Percentiles rank a stretch among this genome's conserved stretches.
Conservation (phyloP, 2,113 vertebrate genomes). For the Archocentrus centrarchus region DNA sequence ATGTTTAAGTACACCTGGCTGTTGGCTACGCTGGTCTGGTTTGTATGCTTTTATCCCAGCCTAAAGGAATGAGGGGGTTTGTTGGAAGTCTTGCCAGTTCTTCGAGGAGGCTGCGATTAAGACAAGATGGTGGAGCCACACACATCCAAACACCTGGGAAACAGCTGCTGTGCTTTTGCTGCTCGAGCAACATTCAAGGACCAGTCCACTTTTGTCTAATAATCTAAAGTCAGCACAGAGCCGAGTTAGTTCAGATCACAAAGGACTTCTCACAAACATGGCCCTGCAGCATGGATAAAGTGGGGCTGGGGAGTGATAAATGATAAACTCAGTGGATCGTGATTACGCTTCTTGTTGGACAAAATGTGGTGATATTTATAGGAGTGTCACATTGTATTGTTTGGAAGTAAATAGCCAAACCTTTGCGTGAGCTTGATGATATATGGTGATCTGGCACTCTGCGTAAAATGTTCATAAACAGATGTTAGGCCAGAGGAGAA, state of each 20-base stretch:
- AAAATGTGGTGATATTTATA: conserved; percentile 42
- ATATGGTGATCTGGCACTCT: conserved; percentile 28
- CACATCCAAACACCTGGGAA: conserved; percentile 77
- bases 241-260: conserved; percentile 11
- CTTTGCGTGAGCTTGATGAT: conserved; percentile 20
- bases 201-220: conserved; percentile 35
- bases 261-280: not conserved
- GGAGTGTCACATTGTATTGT: conserved; percentile 27
- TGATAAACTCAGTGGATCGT: conserved; percentile 41
- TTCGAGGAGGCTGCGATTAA: conserved; percentile 69
- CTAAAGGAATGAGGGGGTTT: conserved; percentile 62
- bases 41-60: conserved; percentile 57
- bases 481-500: conserved; percentile 21
- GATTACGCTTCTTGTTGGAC: conserved; percentile 15
- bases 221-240: conserved; percentile 33
- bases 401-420: conserved; percentile 30
- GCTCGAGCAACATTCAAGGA: conserved; percentile 42
- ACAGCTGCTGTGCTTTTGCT: conserved; percentile 67
- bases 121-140: conserved; percentile 73
- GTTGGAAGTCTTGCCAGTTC: conserved; percentile 76
- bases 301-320: conserved; percentile 15
- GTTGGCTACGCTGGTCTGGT: conserved; percentile 42
- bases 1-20: conserved; percentile 66
- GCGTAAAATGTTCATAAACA: conserved; percentile 36
- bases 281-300: conserved; percentile 17